phyloP scores from a whole-genome alignment of 2,888 invertebrate species.

The Trichopoda pennipes region DNA sequence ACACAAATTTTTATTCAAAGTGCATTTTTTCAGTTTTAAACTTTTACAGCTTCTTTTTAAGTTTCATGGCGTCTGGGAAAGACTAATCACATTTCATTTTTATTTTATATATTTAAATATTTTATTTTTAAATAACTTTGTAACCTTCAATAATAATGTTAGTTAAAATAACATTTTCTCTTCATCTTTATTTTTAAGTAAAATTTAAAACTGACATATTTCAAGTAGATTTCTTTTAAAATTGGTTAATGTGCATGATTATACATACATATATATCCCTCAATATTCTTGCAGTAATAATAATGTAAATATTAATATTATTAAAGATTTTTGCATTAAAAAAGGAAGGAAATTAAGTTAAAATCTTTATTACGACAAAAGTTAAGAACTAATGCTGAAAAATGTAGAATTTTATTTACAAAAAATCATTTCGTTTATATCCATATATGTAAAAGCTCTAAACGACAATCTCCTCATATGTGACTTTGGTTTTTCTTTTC shows the following conservation, averaged over 20 bases:
- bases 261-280: neutral
- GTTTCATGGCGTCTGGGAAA: constrained; percentile 81
- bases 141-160: constrained; percentile 10
- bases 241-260: constrained; percentile 49
- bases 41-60: constrained; percentile 59
- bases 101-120: constrained; percentile 34
- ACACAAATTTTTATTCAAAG: constrained; percentile 21
- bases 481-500: too few species aligned
- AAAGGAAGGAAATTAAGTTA: constrained; percentile 24
- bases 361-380: constrained; percentile 27
- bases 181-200: constrained; percentile 14
- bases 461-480: too few species aligned
- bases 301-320: constrained; percentile 19
- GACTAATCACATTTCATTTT: constrained; percentile 80
- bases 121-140: constrained; percentile 1
- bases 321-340: constrained; percentile 7
- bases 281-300: neutral
- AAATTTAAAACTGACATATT: constrained; percentile 11
- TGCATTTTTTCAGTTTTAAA: constrained; percentile 44
- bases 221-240: constrained; percentile 30
- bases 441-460: too few species aligned
- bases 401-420: too few species aligned
- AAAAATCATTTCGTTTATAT: too few species aligned
- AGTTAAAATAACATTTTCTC: constrained; percentile 40
- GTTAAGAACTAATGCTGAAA: neutral